These are phyloP conservation scores for Phrynocephalus versicolor DNA, from an alignment of 2,113 vertebrate species.

Conservation along the genomic window DNA sequence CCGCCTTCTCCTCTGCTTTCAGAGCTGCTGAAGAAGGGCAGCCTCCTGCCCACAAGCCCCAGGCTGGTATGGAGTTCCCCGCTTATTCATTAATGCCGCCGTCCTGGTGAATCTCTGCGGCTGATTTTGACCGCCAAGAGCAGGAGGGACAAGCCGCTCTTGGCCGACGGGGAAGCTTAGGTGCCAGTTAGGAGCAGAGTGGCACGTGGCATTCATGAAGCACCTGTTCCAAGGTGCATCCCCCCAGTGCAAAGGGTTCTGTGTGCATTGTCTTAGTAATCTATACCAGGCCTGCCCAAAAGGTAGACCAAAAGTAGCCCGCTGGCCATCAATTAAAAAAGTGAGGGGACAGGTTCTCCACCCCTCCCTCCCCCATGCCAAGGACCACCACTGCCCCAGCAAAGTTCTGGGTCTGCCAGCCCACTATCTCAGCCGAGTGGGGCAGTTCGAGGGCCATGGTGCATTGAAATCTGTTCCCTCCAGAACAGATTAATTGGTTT, in stretches of 20 bases:
- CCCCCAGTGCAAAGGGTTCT: neutral
- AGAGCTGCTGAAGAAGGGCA: slow-evolving; percentile 98
- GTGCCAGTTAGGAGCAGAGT: slow-evolving; percentile 12
- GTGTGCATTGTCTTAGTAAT: neutral
- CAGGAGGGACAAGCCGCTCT: neutral
- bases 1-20: slow-evolving; percentile 97
- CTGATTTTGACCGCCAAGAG: slow-evolving; percentile 47
- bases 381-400: too few species aligned
- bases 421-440: too few species aligned
- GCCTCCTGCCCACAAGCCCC: slow-evolving; percentile 94
- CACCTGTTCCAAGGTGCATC: neutral
- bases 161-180: slow-evolving; percentile 24
- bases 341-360: too few species aligned
- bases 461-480: too few species aligned
- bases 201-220: neutral
- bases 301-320: too few species aligned
- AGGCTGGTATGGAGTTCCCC: slow-evolving; percentile 90
- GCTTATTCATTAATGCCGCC: slow-evolving; percentile 68
- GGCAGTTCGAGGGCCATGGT: too few species aligned
- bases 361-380: too few species aligned
- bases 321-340: too few species aligned
- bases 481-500: too few species aligned
- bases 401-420: too few species aligned
- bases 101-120: slow-evolving; percentile 53
- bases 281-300: too few species aligned